Conservation (phyloP, 2,113 vertebrate species). For the Corythornis madagascariensis region DNA sequence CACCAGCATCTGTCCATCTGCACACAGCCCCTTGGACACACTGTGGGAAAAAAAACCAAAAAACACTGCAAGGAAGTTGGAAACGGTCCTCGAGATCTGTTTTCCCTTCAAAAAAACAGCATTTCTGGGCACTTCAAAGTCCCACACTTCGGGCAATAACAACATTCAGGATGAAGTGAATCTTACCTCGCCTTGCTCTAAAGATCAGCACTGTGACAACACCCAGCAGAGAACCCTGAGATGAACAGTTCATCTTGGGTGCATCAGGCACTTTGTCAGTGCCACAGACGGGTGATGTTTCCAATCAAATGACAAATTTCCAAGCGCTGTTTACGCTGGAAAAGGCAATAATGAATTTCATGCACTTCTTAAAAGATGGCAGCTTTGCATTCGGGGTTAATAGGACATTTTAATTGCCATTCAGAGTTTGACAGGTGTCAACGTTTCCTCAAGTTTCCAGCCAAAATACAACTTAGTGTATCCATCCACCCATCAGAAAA, state of each 20-base stretch:
- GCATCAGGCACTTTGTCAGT: not conserved
- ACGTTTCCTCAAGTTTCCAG: slow-evolving; percentile 21
- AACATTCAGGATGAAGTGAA: slow-evolving; percentile 48
- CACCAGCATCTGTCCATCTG: slow-evolving; percentile 55
- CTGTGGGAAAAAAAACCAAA: not conserved
- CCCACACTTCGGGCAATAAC: slow-evolving; percentile 46
- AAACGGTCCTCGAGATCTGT: slow-evolving; percentile 33
- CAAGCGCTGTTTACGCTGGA: slow-evolving; percentile 25
- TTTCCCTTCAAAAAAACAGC: slow-evolving; percentile 52
- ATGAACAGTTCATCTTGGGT: slow-evolving; percentile 31
- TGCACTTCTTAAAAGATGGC: slow-evolving; percentile 36
- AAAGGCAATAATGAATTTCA: slow-evolving; percentile 54
- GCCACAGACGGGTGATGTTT: slow-evolving; percentile 26
- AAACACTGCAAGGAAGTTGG: slow-evolving; percentile 61
- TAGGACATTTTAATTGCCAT: slow-evolving; percentile 40
- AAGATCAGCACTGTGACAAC: slow-evolving; percentile 47
- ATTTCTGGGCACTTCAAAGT: slow-evolving; percentile 70
- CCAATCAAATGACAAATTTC: slow-evolving; percentile 28
- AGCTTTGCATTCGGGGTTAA: slow-evolving; percentile 17
- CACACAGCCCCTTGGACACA: slow-evolving; percentile 48
- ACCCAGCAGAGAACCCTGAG: not conserved
- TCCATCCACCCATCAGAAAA: slow-evolving; percentile 9
- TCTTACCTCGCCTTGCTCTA: slow-evolving; percentile 61
- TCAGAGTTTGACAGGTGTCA: slow-evolving; percentile 68
- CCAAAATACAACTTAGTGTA: slow-evolving; percentile 48